phyloP scores from a whole-genome alignment of 2,113 vertebrate species.

The Equus quagga region DNA sequence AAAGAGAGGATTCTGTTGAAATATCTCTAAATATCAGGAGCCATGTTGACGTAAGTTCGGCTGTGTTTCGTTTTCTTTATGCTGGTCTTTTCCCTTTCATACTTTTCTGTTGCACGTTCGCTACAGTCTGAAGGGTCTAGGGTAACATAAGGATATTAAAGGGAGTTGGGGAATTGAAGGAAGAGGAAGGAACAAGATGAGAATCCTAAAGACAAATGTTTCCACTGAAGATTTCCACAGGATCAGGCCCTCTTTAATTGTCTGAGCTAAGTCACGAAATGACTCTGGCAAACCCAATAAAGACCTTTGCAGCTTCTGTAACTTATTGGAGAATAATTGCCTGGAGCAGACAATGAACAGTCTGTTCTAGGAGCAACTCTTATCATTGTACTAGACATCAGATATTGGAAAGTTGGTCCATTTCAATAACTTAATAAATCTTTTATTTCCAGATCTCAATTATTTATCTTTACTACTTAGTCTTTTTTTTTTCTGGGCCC shows the following conservation, averaged over 20 bases:
- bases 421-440: slow-evolving; percentile 52
- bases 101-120: not conserved
- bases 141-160: not conserved
- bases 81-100: not conserved
- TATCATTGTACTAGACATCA: not conserved
- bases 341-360: not conserved
- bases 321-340: not conserved
- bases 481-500: not conserved
- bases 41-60: not conserved
- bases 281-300: not conserved
- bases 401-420: not conserved
- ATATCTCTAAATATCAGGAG: not conserved
- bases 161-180: not conserved
- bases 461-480: slow-evolving; percentile 41
- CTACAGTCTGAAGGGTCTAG: not conserved
- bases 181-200: not conserved
- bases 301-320: not conserved
- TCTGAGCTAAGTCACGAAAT: not conserved
- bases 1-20: not conserved
- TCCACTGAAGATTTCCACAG: slow-evolving; percentile 1
- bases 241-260: not conserved
- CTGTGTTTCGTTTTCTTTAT: not conserved
- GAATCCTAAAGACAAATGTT: not conserved
- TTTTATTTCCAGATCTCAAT: slow-evolving; percentile 34
- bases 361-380: not conserved